A percentile compares a stretch with the other conserved stretches of the same genome.
Evolutionary conservation across 2,888 invertebrate genomes (phyloP).

Genomic region (Drosophila melanosoma): DNA sequence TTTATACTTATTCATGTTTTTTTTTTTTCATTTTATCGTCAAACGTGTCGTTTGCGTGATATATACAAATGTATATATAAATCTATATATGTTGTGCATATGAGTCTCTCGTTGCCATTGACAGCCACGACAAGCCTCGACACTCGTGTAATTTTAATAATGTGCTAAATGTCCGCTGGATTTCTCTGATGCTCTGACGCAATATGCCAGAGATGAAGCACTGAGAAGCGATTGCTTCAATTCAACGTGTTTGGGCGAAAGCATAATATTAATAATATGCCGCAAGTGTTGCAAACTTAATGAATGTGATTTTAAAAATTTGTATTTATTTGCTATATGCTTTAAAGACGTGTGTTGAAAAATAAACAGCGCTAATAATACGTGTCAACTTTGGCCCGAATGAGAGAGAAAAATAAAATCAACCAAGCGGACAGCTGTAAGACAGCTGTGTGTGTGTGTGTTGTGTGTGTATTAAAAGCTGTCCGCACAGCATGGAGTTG

Average conservation of each 20-base stretch:
- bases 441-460: conserved; percentile 3
- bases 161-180: conserved; percentile 69
- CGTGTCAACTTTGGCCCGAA: conserved; percentile 67
- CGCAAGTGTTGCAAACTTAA: conserved; percentile 54
- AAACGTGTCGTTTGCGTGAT: conserved; percentile 57
- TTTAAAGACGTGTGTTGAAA: conserved; percentile 52
- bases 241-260: conserved; percentile 42
- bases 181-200: conserved; percentile 30
- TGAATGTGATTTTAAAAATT: conserved; percentile 54
- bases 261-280: conserved; percentile 72
- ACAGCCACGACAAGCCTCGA: conserved; percentile 20
- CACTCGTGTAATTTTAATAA: conserved; percentile 76
- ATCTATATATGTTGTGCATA: not conserved
- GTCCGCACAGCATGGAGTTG: conserved; percentile 49
- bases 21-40: conserved; percentile 31
- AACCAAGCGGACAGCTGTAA: conserved; percentile 16
- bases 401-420: conserved; percentile 27
- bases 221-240: conserved; percentile 35
- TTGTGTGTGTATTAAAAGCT: conserved; percentile 48
- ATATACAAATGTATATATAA: conserved; percentile 36
- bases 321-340: conserved; percentile 8
- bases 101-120: conserved; percentile 9
- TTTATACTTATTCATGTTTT: conserved; percentile 11
- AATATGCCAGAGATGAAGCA: conserved; percentile 59
- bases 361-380: conserved; percentile 75